These are phyloP conservation scores for Xanthia icteritia DNA, from an alignment of 2,888 invertebrate genomes.

Conservation along the genomic window DNA sequence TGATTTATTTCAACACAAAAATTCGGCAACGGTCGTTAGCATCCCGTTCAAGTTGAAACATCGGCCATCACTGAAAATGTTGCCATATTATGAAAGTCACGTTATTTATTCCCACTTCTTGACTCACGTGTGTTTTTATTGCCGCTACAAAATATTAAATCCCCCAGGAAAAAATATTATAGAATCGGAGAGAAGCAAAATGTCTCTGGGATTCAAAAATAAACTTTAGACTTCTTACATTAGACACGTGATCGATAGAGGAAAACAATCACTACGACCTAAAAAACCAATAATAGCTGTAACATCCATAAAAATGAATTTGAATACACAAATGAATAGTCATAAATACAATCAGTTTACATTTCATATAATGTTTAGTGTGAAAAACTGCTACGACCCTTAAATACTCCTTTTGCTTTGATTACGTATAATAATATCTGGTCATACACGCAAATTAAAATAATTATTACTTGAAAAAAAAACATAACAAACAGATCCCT, in stretches of 20 bases:
- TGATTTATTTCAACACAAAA: constrained; percentile 83
- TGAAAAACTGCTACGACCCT: not conserved
- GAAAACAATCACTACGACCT: not conserved
- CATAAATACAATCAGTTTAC: not conserved
- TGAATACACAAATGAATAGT: not conserved
- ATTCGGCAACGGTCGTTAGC: constrained; percentile 82
- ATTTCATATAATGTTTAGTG: not conserved
- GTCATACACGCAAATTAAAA: no score
- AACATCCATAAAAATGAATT: not conserved
- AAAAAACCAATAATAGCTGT: not conserved
- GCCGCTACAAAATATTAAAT: constrained; percentile 62
- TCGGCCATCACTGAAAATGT: constrained; percentile 89
- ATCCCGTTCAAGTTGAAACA: constrained; percentile 83
- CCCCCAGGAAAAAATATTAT: constrained; percentile 13
- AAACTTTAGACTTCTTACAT: no score
- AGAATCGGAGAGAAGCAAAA: not conserved
- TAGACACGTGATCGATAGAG: no score
- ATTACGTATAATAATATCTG: no score
- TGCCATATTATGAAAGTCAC: constrained; percentile 81
- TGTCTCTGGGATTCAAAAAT: no score
- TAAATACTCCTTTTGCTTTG: no score
- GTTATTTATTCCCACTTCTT: constrained; percentile 79
- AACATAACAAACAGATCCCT: no score
- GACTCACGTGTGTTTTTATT: constrained; percentile 79
- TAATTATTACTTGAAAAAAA: no score